Evolutionary conservation across 2,888 invertebrate species (phyloP), one percentile per base, ranked within the genome.

Genomic region (Seladonia tumulorum): DNA sequence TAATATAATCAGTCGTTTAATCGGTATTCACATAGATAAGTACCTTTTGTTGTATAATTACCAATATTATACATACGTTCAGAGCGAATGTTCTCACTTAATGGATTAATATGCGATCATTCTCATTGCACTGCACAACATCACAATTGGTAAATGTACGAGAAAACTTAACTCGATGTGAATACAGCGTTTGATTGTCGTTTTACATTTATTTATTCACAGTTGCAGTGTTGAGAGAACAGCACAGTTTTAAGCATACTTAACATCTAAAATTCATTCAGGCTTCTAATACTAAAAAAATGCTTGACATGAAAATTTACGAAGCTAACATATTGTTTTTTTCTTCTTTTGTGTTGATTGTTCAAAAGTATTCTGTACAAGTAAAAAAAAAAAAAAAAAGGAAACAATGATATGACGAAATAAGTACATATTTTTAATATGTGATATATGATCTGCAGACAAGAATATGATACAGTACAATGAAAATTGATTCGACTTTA

Each of bases 181-280:
- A 87, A 76, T 35, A 39, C 29, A 53, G 14, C 14, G 22, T 79
- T 63, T 68, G 71, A 83, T 63, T 79, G 42, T 66, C 47, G 70
- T 82, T 79, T 83, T 63, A 79, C 60, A 76, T 68, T 82, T 68
- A 74, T 85, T 85, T 79, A 77, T 66, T 73, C 47, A 74, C 73
- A 74, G 71, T 83, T 81, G 39, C 73, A 80, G 35, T 81, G 76
- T 81, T 29, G 75, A 86, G 53, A 86, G 47, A 47, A 76, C 53
- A 75, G 85, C 70, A 88, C 81, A 81, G 81, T 81, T 85, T 81
- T 72, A 47, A 79, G 79, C 78, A 81, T 85, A 82, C 53, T 81
- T 90, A 89, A 87, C 77, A 82, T 53, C 16, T 76, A 70, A 53
- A 76, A 53, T 60, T 79, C 49, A 72, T 79, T 66, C 25, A 74